Base-by-base conservation (phyloP, 2,888 invertebrate genomes). In the Taenaris catops region DNA sequence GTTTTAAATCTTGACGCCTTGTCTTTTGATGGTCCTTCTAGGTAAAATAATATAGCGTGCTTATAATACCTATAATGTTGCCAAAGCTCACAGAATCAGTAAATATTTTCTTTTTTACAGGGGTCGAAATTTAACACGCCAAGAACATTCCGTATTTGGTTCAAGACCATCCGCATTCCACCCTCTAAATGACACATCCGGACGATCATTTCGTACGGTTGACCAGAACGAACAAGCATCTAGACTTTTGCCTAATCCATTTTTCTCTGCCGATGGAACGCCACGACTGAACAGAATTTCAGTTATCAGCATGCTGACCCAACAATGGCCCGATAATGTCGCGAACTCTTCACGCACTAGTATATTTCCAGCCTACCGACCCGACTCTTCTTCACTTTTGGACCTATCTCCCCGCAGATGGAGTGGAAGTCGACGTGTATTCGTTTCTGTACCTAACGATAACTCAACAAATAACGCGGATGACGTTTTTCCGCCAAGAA, bases 131-230 rank as follows among this genome's bases (percentile, higher is more conserved):
- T 47, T 61, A 8, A 33, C 63, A 4, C 56, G 53, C 35, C 65
- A 52, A 36, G 69, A 73, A 43, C 64, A 64, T 42, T 61, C 73
- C 5, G 51, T 58, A 25, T 76, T 83, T 46, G 75, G 79, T 20
- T 78, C 81, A 4, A 60, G 74, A 41, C 62, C 75, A 3, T 86
- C 84, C 3, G 83, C 84, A 18, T 86, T 84, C 48, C 79, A 80
- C 39, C 84, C 79, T 1, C 43, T 84, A 1, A 65, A 53, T 12
- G 72, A 78, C 18, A 27, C 37, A n/a, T 45, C 59, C 1, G 59
- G 68, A 8, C 53, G 76, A 20, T 55, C 71, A 1, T 66, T 67
- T 35, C 59, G 71, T 34, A 63, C 69, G 4, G 63, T 66, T n/a
- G 67, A 70, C 11, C 63, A 69, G 46, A 63, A 52, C 35, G 76